Conservation (phyloP, 2,797 vertebrate genomes). For the Syngnathus rostellatus region DNA sequence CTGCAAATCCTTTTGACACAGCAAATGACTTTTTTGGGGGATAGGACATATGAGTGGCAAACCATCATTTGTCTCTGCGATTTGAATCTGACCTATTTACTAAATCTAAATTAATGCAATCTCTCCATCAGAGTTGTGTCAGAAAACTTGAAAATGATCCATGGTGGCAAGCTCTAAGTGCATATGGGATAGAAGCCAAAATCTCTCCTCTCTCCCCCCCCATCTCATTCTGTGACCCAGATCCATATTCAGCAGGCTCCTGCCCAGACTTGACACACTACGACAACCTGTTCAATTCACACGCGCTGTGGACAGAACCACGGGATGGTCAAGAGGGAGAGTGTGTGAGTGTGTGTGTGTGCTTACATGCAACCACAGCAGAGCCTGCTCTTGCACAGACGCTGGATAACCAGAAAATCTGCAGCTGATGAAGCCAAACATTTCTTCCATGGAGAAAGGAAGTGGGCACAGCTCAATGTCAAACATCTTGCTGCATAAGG, state of each 20-base stretch:
- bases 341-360: constrained; percentile 35
- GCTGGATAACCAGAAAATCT: constrained; percentile 96
- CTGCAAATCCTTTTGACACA: neutral
- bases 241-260: constrained; percentile 62
- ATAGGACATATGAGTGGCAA: neutral
- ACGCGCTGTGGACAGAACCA: constrained; percentile 49
- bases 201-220: constrained; percentile 38
- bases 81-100: constrained; percentile 34
- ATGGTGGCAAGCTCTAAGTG: constrained; percentile 46
- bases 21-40: neutral
- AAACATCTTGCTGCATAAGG: constrained; percentile 92
- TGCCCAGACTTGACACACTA: constrained; percentile 44
- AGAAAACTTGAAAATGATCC: constrained; percentile 50
- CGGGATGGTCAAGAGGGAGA: constrained; percentile 26
- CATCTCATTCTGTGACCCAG: constrained; percentile 60
- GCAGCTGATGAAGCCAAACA: constrained; percentile 99
- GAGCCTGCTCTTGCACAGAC: constrained; percentile 93
- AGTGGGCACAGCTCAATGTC: constrained; percentile 96
- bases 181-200: constrained; percentile 52
- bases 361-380: constrained; percentile 97
- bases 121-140: constrained; percentile 42
- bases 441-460: constrained; percentile 99
- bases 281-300: constrained; percentile 66
- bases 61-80: constrained; percentile 12
- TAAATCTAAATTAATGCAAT: constrained; percentile 26